Evolutionary conservation across 1,140 invertebrate species (phyloP), one percentile per base, ranked within the genome.

Genomic region (Anastrepha ludens): DNA sequence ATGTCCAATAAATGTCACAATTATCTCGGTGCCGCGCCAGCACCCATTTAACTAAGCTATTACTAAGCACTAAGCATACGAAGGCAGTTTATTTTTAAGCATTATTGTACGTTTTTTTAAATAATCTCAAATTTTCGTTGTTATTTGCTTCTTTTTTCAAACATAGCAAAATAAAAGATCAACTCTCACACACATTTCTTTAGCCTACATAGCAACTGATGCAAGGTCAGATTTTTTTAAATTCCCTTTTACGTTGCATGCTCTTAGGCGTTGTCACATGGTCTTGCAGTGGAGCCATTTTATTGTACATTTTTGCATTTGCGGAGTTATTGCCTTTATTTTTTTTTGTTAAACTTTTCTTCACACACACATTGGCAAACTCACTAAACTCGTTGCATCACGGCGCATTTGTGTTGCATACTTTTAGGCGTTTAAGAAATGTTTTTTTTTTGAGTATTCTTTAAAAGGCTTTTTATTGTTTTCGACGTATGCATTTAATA

Each of bases 251-350:
- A 65, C 55, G 17, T 78, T 86, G 85, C 85, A 88, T 88, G 70
- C n/a, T 74, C 86, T 86, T 78, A 88, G 87, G 87, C 87, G 87
- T 88, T 88, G 87, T 88, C 87, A 88, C 87, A 74, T 86, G 39
- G 86, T 17, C 55, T 86, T 86, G 85, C 85, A 47, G n/a, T 74
- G 8, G 47, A 55, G 74, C n/a, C 9, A 20, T 58, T 20, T 55
- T 13, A 81, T 81, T 81, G 41, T 3, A 47, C 47, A 15, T 67
- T 78, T 74, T 74, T 55, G 7, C 67, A 87, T 87, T 62, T 64
- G 44, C 39, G 8, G 17, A 20, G 8, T 39, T 81, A 20, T 41
- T 81, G 41, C 58, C 20, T 20, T 50, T 87, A 17, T 39, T 78
- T 85, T 55, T 20, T 85, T 85, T 87, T 58, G 41, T 8, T 29